Conservation (phyloP, 1,140 invertebrate species). For the Meloidogyne floridensis region DNA sequence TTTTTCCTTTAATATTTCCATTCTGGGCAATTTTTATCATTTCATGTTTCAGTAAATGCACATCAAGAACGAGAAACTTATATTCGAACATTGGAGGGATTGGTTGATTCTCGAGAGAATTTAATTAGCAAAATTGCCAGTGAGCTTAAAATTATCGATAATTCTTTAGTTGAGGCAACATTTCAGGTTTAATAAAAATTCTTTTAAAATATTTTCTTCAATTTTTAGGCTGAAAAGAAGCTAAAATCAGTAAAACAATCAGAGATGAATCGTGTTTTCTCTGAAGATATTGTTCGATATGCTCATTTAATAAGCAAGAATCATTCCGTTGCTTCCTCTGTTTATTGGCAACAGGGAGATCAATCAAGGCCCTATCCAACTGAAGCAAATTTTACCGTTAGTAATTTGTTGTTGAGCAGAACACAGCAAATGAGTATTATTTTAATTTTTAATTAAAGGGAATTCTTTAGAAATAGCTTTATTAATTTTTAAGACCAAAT, state of each 20-base stretch:
- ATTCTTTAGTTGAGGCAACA: constrained; percentile 41
- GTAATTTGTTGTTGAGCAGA: constrained; percentile 34
- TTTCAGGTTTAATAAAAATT: constrained; percentile 34
- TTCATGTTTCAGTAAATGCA: constrained; percentile 23
- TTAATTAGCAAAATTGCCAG: constrained; percentile 41
- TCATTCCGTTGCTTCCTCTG: constrained; percentile 44
- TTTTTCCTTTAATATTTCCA: no score
- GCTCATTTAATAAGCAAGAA: constrained; percentile 43
- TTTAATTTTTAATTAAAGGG: no score
- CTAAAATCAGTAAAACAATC: constrained; percentile 48
- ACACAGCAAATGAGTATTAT: constrained; percentile 20
- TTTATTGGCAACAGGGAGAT: constrained; percentile 49
- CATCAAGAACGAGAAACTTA: constrained; percentile 46
- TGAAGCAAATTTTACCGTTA: constrained; percentile 42
- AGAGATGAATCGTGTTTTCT: constrained; percentile 46
- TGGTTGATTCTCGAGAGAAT: constrained; percentile 37
- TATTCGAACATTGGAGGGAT: constrained; percentile 35
- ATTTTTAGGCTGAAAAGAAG: constrained; percentile 48
- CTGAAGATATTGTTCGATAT: constrained; percentile 47
- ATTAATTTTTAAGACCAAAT: constrained; percentile 9
- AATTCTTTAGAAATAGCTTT: no score
- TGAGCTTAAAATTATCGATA: constrained; percentile 40
- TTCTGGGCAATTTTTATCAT: no score
- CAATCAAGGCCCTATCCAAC: constrained; percentile 45
- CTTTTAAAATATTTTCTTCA: background rate